Evolutionary conservation across 2,888 invertebrate genomes (phyloP), one percentile per base, ranked within the genome.

Genomic region (Pandemis heparana): DNA sequence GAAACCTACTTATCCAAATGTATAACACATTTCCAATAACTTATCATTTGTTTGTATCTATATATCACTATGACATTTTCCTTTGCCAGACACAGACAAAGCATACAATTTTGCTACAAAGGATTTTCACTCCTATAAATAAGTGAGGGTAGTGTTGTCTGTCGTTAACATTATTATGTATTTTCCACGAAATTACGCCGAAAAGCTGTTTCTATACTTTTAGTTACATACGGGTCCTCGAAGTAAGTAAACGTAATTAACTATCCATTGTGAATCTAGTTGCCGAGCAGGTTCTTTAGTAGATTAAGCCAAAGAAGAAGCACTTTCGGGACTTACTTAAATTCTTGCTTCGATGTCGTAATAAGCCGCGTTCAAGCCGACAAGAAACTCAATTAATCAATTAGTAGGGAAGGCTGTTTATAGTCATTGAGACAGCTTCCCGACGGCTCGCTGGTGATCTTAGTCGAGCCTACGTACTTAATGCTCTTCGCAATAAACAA

Each of bases 321-420:
- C 41, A 60, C 48, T 39, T 6, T 38, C 2, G 14, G 23, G 56
- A 63, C 14, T 23, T 63, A 46, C 38, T 38, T 10, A 67, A 62
- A 68, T 63, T 72, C 46, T 18, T 10, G 14, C 46, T 43, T 62
- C 18, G 66, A 48, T 56, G 46, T 46, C 18, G 64, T 65, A 56
- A 71, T 38, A 63, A 56, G 56, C 46, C n/a, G 53, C 18, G 46
- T 67, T 56, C 38, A 56, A 67, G 43, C 67, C 38, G 39, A 56
- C 67, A 62, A 39, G 43, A 18, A 67, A 67, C 72, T 63, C 67
- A 72, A 67, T 72, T 62, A 72, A 62, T 46, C 53, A 56, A 68
- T 56, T 67, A 68, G 18, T 12, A 10, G 62, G 46, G 62, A 48
- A 18, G 67, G 67, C 43, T 72, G 53, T 38, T 56, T 48, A 38